These are phyloP conservation scores for Hypsopygia costalis DNA, from an alignment of 2,888 invertebrate genomes.

Conservation along the genomic window DNA sequence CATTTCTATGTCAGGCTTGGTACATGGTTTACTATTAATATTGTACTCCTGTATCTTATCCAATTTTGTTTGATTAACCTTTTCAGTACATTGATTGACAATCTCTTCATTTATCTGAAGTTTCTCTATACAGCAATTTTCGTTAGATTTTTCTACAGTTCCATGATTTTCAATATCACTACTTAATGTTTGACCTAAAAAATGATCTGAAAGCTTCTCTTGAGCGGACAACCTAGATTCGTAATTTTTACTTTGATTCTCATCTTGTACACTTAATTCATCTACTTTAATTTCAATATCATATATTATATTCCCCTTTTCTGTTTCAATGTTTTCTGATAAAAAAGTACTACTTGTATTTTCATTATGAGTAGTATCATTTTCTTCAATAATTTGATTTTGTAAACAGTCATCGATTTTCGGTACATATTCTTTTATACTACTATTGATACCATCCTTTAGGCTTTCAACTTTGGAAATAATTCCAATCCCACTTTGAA, in stretches of 20 bases:
- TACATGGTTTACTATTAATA: neutral
- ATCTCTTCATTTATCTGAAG: neutral
- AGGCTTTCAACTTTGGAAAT: conserved; percentile 10
- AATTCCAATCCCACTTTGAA: conserved; percentile 23
- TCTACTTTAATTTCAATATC: too few relatives aligned
- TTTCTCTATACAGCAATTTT: neutral
- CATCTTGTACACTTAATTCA: too few relatives aligned
- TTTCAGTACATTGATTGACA: too few relatives aligned
- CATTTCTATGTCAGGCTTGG: neutral
- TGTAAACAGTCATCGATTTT: neutral
- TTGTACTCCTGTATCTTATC: neutral
- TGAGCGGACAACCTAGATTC: neutral
- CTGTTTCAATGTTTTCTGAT: too few relatives aligned
- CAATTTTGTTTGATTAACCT: too few relatives aligned
- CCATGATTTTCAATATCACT: neutral
- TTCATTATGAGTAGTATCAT: neutral
- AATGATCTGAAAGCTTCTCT: neutral
- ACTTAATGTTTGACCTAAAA: neutral
- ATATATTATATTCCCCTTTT: too few relatives aligned
- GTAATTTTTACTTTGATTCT: too few relatives aligned
- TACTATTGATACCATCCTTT: neutral
- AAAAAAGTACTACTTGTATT: neutral
- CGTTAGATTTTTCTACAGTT: neutral
- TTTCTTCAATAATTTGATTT: neutral
- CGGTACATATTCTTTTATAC: neutral